phyloP scores from a whole-genome alignment of 2,888 invertebrate species.

The Dryobotodes eremita region DNA sequence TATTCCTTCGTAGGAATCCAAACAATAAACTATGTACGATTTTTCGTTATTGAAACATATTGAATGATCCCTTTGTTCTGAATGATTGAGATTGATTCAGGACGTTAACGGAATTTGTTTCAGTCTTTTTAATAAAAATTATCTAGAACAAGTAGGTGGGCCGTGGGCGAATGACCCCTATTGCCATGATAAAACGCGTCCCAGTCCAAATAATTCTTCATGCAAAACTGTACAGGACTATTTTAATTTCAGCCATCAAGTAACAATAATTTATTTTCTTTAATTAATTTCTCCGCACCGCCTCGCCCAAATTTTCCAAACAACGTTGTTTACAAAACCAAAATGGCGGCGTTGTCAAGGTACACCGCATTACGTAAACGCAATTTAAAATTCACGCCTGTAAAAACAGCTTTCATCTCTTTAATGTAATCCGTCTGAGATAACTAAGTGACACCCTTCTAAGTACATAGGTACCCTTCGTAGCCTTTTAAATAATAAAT shows the following conservation, averaged over 20 bases:
- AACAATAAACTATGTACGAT: too few relatives aligned
- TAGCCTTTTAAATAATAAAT: constrained; percentile 69
- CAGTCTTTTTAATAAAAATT: too few relatives aligned
- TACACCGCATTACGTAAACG: constrained; percentile 73
- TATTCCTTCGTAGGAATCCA: too few relatives aligned
- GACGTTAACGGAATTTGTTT: too few relatives aligned
- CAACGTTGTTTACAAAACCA: constrained; percentile 61
- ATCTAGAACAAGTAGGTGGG: too few relatives aligned
- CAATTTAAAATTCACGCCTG: constrained; percentile 86
- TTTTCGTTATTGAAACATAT: too few relatives aligned
- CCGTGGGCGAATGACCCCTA: too few relatives aligned
- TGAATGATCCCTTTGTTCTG: too few relatives aligned
- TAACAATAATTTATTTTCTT: constrained; percentile 49
- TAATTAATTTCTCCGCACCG: constrained; percentile 44
- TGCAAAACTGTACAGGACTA: constrained; percentile 1
- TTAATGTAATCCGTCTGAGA: constrained; percentile 80
- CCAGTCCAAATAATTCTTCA: too few relatives aligned
- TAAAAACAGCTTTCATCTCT: constrained; percentile 85
- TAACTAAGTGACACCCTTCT: constrained; percentile 78
- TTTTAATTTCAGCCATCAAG: constrained; percentile 16
- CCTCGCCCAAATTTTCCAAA: constrained; percentile 40
- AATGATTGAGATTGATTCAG: too few relatives aligned
- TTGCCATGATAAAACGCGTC: too few relatives aligned
- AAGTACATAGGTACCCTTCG: constrained; percentile 62
- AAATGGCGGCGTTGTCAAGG: constrained; percentile 61